These are phyloP conservation scores for Drosophila bocki DNA, from an alignment of 1,140 invertebrate genomes.

Conservation along the genomic window DNA sequence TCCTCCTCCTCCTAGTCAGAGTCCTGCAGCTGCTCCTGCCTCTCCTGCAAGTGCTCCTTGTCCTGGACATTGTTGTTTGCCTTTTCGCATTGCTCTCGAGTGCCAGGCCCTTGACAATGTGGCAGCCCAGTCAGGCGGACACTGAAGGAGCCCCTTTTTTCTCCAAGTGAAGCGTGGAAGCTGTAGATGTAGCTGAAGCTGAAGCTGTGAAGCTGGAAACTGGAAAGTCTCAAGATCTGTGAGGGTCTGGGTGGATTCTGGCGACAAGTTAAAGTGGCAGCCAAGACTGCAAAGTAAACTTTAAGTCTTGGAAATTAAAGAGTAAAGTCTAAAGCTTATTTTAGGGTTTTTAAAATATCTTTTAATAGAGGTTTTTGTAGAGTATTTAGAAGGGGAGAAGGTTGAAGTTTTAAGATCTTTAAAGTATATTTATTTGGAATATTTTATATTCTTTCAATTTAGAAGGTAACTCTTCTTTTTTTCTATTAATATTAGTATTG, in stretches of 20 bases:
- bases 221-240: slow-evolving; percentile 38
- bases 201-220: slow-evolving; percentile 37
- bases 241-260: not conserved
- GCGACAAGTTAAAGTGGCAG: slow-evolving; percentile 15
- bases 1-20: not conserved
- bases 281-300: not conserved
- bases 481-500: no score
- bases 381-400: not conserved
- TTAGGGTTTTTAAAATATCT: not conserved
- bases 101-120: slow-evolving; percentile 41
- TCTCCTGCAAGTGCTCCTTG: slow-evolving; percentile 4
- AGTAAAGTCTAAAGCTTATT: not conserved
- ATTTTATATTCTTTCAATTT: no score
- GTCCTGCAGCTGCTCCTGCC: not conserved
- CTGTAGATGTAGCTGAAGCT: slow-evolving; percentile 13
- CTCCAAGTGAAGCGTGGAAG: slow-evolving; percentile 5
- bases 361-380: not conserved
- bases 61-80: slow-evolving; percentile 57
- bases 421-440: not conserved
- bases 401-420: no score
- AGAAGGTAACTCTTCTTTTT: no score
- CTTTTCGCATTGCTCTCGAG: slow-evolving; percentile 38
- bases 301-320: not conserved
- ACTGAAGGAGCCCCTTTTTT: slow-evolving; percentile 21
- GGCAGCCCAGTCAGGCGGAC: slow-evolving; percentile 34